Evolutionary conservation across 1,140 invertebrate genomes (phyloP).

Genomic region (Sarcophaga bullata): DNA sequence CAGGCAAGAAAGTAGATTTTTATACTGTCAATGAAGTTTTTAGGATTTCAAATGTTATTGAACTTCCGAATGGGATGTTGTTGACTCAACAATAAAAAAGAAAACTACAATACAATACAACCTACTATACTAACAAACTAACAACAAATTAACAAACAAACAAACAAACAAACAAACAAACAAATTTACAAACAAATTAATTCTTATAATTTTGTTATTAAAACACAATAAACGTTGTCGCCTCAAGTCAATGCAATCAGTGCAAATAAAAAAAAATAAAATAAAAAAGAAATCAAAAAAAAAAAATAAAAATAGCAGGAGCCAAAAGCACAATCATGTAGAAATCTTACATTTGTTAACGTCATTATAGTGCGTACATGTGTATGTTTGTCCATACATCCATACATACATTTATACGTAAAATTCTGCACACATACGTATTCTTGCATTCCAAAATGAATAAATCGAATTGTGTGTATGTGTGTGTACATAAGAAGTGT

Average conservation of each 20-base stretch:
- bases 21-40: slow-evolving; percentile 2
- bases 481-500: too few species aligned
- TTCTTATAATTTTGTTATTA: slow-evolving; percentile 23
- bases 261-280: neutral
- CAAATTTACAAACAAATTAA: slow-evolving; percentile 20
- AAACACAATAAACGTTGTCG: slow-evolving; percentile 2
- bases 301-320: too few species aligned
- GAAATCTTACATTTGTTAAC: neutral
- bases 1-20: slow-evolving; percentile 16
- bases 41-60: slow-evolving; percentile 31
- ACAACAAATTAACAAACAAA: neutral
- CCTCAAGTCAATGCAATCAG: slow-evolving; percentile 20
- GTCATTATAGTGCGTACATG: neutral
- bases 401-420: too few species aligned
- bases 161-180: neutral
- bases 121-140: neutral
- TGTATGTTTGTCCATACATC: neutral
- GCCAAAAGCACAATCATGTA: neutral
- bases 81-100: neutral
- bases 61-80: slow-evolving; percentile 39
- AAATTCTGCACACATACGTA: neutral
- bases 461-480: too few species aligned
- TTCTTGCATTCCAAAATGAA: neutral
- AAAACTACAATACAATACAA: neutral
- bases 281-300: neutral